phyloP scores from a whole-genome alignment of 2,113 vertebrate genomes.

The Chionomys nivalis region DNA sequence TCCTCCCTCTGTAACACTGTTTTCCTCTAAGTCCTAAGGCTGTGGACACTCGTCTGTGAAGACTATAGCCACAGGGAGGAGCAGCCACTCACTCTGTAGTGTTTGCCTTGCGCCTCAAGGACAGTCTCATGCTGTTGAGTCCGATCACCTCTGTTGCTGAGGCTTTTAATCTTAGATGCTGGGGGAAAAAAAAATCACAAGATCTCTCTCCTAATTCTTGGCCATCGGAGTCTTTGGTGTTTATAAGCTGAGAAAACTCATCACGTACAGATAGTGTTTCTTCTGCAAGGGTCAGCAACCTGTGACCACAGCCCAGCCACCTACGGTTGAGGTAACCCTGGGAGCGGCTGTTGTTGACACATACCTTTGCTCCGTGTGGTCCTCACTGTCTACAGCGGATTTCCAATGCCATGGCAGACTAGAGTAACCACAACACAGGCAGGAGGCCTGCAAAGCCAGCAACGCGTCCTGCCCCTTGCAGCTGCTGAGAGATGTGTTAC shows the following conservation, averaged over 20 bases:
- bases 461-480: background rate
- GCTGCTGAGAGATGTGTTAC: background rate
- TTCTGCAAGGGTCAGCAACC: slow-evolving; percentile 6
- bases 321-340: slow-evolving; percentile 11
- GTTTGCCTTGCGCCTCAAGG: background rate
- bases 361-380: background rate
- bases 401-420: background rate
- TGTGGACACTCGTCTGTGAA: background rate
- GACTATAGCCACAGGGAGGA: background rate
- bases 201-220: slow-evolving; percentile 15
- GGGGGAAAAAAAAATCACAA: slow-evolving; percentile 1
- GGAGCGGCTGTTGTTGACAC: too few species aligned
- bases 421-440: background rate
- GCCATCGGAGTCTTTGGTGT: background rate
- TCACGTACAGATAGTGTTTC: background rate
- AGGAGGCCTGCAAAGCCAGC: background rate
- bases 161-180: slow-evolving; percentile 13
- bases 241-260: background rate
- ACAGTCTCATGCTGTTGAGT: background rate
- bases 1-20: background rate
- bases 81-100: background rate
- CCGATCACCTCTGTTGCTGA: background rate
- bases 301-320: background rate
- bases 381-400: background rate
- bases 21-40: background rate